Percentiles rank a stretch among this genome's conserved stretches.
Evolutionary conservation across 1,140 invertebrate species (phyloP).

Genomic region (Calephelis virginiensis): DNA sequence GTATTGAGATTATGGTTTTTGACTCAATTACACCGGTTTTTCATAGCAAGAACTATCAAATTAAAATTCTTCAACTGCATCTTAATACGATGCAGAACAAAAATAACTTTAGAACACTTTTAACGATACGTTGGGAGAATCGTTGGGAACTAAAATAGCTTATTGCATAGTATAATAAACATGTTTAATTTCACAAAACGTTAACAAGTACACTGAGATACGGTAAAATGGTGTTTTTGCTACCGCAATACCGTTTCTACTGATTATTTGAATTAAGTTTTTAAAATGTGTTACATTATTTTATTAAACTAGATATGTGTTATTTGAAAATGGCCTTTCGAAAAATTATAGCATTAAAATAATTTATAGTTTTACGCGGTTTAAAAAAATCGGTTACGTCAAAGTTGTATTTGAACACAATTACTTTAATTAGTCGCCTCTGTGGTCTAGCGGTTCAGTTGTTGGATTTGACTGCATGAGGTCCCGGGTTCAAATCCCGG

Average conservation of each 20-base stretch:
- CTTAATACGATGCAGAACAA: background rate
- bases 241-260: background rate
- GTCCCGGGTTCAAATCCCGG: too few relatives aligned
- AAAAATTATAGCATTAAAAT: too few relatives aligned
- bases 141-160: background rate
- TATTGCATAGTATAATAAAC: too few relatives aligned
- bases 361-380: too few relatives aligned
- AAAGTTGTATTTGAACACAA: too few relatives aligned
- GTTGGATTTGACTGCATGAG: too few relatives aligned
- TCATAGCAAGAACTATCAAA: background rate
- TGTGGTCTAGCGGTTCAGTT: too few relatives aligned
- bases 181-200: background rate
- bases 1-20: background rate
- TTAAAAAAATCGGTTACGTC: too few relatives aligned
- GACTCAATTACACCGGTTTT: background rate
- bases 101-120: slow-evolving; percentile 10
- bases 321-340: too few relatives aligned
- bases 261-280: background rate
- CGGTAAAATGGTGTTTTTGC: background rate
- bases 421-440: too few relatives aligned
- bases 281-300: too few relatives aligned
- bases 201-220: background rate
- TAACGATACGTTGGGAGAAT: background rate
- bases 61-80: slow-evolving; percentile 8
- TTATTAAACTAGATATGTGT: too few relatives aligned